Evolutionary conservation across 2,888 invertebrate genomes (phyloP), one percentile per base, ranked within the genome.

Genomic region (Drosophila yooni): DNA sequence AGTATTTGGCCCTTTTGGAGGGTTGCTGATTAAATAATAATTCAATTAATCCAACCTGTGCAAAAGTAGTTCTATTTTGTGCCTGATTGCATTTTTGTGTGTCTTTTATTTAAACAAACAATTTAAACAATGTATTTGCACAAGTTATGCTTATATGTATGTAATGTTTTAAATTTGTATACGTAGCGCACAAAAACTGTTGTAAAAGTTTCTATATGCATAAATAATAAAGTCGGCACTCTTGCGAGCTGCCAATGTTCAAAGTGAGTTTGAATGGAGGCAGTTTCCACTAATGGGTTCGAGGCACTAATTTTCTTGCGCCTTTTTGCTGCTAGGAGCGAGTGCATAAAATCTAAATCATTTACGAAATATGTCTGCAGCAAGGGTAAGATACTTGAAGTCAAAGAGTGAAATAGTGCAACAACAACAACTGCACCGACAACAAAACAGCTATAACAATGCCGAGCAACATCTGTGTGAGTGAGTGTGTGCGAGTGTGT

Each of bases 311-410:
- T 53, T 66, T 66, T 48, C 53, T 57, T 38, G n/a, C 43, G 38
- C 21, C 48, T 50, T 25, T 18, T 29, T 36, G 25, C 21, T 50
- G 50, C 60, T 50, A 40, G 27, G 51, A 57, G 18, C 38, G 53
- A 67, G 61, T 68, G 73, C 50, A 59, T 38, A 53, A 82, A 76
- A 83, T 84, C 81, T 86, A 69, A 81, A 83, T 83, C 74, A 87
- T 89, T 89, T 86, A 79, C 74, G 60, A 86, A 84, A 79, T 79
- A 83, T 56, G n/a, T 29, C 36, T 88, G 75, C 81, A 67, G 68
- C 71, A 70, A 56, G 70, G 64, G 53, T 69, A 61, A 48, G 81
- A 76, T 80, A 86, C 69, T 81, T 68, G 61, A 75, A 81, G 87
- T 81, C 83, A 86, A 88, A 83, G 75, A 80, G 86, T 71, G 67